Evolutionary conservation across 2,113 vertebrate genomes (phyloP), one percentile per base, ranked within the genome.

Genomic region (Craseonycteris thonglongyai): DNA sequence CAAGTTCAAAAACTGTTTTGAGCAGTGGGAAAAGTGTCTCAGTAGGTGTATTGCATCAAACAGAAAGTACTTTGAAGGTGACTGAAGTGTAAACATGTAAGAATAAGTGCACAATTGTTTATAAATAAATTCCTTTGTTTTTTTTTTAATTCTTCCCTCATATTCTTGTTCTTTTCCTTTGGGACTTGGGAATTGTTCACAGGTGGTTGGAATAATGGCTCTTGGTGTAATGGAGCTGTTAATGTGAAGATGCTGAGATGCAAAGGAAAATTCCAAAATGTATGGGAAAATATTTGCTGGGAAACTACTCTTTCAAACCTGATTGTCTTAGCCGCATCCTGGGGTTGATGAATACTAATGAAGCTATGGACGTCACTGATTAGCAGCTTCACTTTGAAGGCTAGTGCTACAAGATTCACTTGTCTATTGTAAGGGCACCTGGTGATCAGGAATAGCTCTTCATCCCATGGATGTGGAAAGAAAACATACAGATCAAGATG

Each of bases 401-500:
- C 42, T 93, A 98, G 98, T 49, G 49, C 49, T 14, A 14, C 49
- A 16, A 88, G 72, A 68, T 78, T 68, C 56, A 10, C 58, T 76
- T 75, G 38, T 91, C 66, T 85, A 54, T 78, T 6, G 33, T 65
- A 58, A 91, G 92, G 94, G 69, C 95, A 75, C n/a, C 90, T 95
- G 76, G n/a, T 87, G 68, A 81, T 96, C 6, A 75, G 89, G 79
- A 80, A 88, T 83, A 59, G 40, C 71, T 49, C 84, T 92, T 51
- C 78, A 13, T 81, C 75, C 86, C 80, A 21, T 45, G 33, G 49
- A 54, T 18, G 22, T 59, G 56, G 92, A 59, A 76, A 71, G 71
- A 76, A 83, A 90, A 87, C 45, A 51, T 45, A 22, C 18, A 75
- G 30, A 54, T 71, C 71, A 91, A 91, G 81, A 65, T 28, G 35